Evolutionary conservation across 2,888 invertebrate species (phyloP).

Genomic region (Heteropelma amictum): DNA sequence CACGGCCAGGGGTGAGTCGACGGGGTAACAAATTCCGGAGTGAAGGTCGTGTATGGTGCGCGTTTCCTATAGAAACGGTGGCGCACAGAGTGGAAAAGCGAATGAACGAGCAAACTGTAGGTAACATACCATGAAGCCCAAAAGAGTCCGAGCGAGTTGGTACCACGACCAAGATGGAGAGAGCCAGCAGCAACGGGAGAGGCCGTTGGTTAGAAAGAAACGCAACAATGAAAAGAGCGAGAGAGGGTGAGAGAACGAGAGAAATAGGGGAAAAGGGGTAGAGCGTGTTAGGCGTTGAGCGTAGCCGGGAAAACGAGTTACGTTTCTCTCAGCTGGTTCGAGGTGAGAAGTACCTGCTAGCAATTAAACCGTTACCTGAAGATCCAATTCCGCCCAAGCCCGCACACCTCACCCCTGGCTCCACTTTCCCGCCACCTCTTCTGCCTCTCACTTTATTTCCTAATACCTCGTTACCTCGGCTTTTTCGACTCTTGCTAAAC

Average conservation of each 20-base stretch:
- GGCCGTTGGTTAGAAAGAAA: conserved; percentile 2
- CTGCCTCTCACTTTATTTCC: conserved; percentile 4
- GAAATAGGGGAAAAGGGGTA: neutral
- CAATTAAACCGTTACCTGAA: conserved; percentile 64
- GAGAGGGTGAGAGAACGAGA: neutral
- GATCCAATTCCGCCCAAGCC: conserved; percentile 61
- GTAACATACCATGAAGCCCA: neutral
- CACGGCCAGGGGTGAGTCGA: conserved; percentile 12
- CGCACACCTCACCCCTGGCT: conserved; percentile 9
- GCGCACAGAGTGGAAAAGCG: conserved; percentile 19
- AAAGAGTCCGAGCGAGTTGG: neutral
- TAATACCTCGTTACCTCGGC: neutral
- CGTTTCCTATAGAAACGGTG: conserved; percentile 9
- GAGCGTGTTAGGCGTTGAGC: conserved; percentile 35
- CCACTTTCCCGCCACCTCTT: conserved; percentile 13
- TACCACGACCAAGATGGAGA: neutral
- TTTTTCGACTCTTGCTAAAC: conserved; percentile 13
- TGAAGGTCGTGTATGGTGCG: neutral
- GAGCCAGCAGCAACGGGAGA: neutral
- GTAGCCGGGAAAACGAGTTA: conserved; percentile 55
- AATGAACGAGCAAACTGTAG: conserved; percentile 26
- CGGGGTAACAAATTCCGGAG: conserved; percentile 45
- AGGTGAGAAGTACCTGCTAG: conserved; percentile 59
- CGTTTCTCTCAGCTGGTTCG: conserved; percentile 39
- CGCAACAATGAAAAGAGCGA: neutral